Percentiles rank a stretch among this genome's conserved stretches.
These are phyloP conservation scores for Aplochiton taeniatus DNA, from an alignment of 2,797 vertebrate genomes.

Conservation along the genomic window DNA sequence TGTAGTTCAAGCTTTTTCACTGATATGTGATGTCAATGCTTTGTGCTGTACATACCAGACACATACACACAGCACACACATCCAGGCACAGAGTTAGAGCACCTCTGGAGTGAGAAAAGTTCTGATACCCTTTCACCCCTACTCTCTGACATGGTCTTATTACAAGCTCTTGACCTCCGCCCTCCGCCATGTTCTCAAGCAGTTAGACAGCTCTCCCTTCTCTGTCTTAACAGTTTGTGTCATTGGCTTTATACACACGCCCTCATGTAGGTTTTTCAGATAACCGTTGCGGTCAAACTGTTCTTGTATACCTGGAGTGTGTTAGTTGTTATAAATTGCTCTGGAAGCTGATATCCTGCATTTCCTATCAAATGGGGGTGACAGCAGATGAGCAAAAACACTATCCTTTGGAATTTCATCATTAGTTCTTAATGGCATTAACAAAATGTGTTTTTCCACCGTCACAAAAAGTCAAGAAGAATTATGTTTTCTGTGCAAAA, in stretches of 20 bases:
- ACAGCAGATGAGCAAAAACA: slow-evolving; percentile 30
- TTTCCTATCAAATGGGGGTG: slow-evolving; percentile 46
- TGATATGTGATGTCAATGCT: slow-evolving; percentile 49
- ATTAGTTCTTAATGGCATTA: slow-evolving; percentile 35
- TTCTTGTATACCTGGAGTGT: slow-evolving; percentile 26
- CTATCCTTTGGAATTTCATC: slow-evolving; percentile 22
- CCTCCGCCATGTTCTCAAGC: slow-evolving; percentile 56
- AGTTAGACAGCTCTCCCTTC: slow-evolving; percentile 44
- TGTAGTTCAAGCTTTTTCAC: slow-evolving; percentile 12
- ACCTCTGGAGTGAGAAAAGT: slow-evolving; percentile 32
- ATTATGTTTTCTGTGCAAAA: no score
- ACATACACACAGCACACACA: slow-evolving; percentile 9
- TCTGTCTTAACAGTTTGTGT: slow-evolving; percentile 12
- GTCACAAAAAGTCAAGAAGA: no score
- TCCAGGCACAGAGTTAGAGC: neutral
- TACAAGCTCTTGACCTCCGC: slow-evolving; percentile 67
- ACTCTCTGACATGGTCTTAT: slow-evolving; percentile 62
- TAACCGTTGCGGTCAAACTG: slow-evolving; percentile 12
- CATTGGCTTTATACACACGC: slow-evolving; percentile 52
- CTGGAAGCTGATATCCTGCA: slow-evolving; percentile 50
- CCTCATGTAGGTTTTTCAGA: slow-evolving; percentile 28
- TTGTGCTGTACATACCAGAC: neutral
- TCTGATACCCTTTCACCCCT: slow-evolving; percentile 56
- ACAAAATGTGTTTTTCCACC: slow-evolving; percentile 13
- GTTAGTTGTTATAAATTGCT: slow-evolving; percentile 67